Conservation (phyloP, 1,140 invertebrate genomes). For the Myzus persicae region DNA sequence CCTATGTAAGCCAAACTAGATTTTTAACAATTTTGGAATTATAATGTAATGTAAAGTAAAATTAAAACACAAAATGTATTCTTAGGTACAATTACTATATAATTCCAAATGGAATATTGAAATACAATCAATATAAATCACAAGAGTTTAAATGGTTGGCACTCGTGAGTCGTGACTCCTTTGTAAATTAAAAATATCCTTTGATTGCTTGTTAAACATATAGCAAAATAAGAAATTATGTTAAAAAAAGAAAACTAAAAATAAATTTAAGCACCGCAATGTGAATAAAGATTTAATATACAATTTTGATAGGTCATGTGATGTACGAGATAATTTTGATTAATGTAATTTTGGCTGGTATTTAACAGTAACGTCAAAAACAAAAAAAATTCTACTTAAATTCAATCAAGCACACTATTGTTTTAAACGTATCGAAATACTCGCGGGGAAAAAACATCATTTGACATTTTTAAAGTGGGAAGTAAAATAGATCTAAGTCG, state of each 20-base stretch:
- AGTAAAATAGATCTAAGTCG: neutral
- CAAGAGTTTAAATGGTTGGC: slow-evolving; percentile 9
- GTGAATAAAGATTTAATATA: neutral
- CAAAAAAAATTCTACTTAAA: neutral
- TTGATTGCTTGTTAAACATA: slow-evolving; percentile 5
- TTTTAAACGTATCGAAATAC: neutral
- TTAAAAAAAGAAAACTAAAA: neutral
- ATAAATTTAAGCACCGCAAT: neutral
- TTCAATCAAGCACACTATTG: neutral
- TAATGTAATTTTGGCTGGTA: neutral
- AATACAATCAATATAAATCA: neutral
- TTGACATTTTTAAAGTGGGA: neutral
- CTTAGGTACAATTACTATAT: neutral
- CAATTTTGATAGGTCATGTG: neutral
- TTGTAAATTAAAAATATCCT: slow-evolving; percentile 8
- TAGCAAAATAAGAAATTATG: neutral
- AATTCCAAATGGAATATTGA: neutral
- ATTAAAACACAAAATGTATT: neutral
- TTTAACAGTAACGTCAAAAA: neutral
- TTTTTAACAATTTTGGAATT: neutral
- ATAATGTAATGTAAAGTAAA: neutral
- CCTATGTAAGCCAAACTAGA: neutral
- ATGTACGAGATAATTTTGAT: neutral
- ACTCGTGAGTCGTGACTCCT: neutral
- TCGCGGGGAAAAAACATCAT: neutral